Base-by-base conservation (phyloP, 2,797 vertebrate species). In the Sebastes minor region DNA sequence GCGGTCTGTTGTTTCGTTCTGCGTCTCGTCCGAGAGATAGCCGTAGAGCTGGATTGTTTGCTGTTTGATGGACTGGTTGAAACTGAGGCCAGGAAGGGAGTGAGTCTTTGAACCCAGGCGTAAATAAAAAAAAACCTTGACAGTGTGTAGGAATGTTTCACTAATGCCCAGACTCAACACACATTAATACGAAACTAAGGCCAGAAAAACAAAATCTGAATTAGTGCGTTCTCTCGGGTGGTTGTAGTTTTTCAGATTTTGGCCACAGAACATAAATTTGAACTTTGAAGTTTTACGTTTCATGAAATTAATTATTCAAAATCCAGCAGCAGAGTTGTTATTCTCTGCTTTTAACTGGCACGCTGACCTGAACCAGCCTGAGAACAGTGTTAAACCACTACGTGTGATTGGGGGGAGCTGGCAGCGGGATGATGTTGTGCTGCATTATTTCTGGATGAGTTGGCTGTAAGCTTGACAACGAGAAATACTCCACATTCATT, bases 31-130 rank as follows among this genome's bases (percentile, higher is more conserved):
- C 78, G 66, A 60, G 80, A 81, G 69, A 82, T 82, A 72, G 68
- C 79, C 72, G 81, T 22, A 27, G 78, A 82, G 56, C 69, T 70
- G 75, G 83, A 70, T 81, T 79, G 60, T 86, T 87, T 82, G 68
- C 65, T 67, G 59, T 70, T 71, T 91, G 86, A 90, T 87, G 84
- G 85, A 88, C 86, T 76, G 85, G 82, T 76, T 76, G 52, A 83
- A 86, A 66, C 78, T 8, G 42, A 30, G 64, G 76, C 88, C 89
- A 77, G 71, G n/a, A 23, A 53, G 33, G 76, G 80, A 88, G 79
- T 9, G 38, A 79, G 63, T 55, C 62, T 81, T 64, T 78, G 49
- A 79, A 85, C 72, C 83, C 38, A 84, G 86, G 69, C 76, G 83
- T 87, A 82, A 87, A 92, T 86, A 65, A 35, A 23, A 62, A 61